Percentiles rank a stretch among this genome's conserved stretches.
phyloP scores from a whole-genome alignment of 2,797 vertebrate species.

The Danio kyathit region DNA sequence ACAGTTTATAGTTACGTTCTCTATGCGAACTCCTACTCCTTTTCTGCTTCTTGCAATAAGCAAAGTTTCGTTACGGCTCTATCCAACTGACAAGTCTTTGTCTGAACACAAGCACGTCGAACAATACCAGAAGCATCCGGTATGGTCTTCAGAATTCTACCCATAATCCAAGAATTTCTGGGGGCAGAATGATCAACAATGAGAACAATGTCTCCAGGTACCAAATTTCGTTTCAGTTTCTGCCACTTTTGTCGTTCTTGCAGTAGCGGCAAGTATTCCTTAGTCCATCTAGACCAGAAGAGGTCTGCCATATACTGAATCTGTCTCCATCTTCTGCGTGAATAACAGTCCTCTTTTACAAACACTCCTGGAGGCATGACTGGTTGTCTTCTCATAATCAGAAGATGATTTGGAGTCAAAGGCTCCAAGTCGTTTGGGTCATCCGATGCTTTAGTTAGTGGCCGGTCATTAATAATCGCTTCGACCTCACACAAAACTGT shows the following conservation, averaged over 20 bases:
- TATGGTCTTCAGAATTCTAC: constrained; percentile 4
- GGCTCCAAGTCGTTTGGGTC: constrained; percentile 18
- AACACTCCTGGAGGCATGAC: constrained; percentile 29
- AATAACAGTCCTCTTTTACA: constrained; percentile 14
- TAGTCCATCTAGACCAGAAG: constrained; percentile 15
- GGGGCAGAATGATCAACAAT: constrained; percentile 23
- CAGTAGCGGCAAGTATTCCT: constrained; percentile 8
- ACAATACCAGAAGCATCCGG: neutral
- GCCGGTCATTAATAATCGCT: constrained; percentile 29
- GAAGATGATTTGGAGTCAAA: constrained; percentile 6
- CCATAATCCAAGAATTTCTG: constrained; percentile 10
- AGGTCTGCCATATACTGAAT: constrained; percentile 32
- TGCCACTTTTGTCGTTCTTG: constrained; percentile 28
- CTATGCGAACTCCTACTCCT: neutral
- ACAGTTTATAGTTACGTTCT: neutral
- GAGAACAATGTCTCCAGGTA: constrained; percentile 2
- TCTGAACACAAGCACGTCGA: neutral
- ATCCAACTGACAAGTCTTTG: neutral
- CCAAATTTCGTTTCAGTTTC: neutral
- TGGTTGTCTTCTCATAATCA: constrained; percentile 24
- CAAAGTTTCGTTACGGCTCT: neutral
- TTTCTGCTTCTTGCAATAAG: constrained; percentile 35
- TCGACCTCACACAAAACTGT: constrained; percentile 31
- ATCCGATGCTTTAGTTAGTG: neutral
- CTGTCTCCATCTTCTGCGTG: constrained; percentile 15